Evolutionary conservation across 2,113 vertebrate species (phyloP).

Genomic region (Penelope pileata): DNA sequence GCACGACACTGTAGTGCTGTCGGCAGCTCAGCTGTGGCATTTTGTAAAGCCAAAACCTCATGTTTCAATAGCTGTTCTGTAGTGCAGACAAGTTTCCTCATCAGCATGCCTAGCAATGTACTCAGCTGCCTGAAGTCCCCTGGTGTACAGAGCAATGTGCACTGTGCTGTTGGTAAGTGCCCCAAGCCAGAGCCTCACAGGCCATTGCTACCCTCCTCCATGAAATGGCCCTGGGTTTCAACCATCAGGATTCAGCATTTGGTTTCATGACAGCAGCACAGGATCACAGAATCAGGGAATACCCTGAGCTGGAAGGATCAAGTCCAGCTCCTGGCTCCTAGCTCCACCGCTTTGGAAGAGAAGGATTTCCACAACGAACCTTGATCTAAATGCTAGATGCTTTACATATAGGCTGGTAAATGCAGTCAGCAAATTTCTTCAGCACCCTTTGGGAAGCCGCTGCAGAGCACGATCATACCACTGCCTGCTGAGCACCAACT

Average conservation of each 20-base stretch:
- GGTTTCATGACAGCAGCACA: background rate
- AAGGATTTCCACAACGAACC: background rate
- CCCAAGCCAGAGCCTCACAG: accelerated
- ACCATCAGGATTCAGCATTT: accelerated
- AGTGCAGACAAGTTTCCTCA: background rate
- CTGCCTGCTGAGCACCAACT: background rate
- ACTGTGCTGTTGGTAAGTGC: accelerated
- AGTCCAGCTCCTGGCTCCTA: background rate
- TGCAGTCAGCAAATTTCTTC: background rate
- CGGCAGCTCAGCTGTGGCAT: background rate
- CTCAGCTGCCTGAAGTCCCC: background rate
- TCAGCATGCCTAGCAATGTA: background rate
- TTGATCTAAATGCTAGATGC: background rate
- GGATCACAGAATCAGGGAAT: background rate
- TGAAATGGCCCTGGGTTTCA: background rate
- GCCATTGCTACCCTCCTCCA: background rate
- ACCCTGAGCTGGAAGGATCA: background rate
- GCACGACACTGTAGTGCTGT: background rate
- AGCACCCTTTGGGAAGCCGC: background rate
- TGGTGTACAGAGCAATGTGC: accelerated
- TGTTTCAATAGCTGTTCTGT: background rate
- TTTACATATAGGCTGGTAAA: background rate
- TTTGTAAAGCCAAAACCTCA: background rate
- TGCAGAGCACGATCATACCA: background rate
- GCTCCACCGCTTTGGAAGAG: background rate